Evolutionary conservation across 2,113 vertebrate genomes (phyloP).

Genomic region (Paramisgurnus dabryanus): DNA sequence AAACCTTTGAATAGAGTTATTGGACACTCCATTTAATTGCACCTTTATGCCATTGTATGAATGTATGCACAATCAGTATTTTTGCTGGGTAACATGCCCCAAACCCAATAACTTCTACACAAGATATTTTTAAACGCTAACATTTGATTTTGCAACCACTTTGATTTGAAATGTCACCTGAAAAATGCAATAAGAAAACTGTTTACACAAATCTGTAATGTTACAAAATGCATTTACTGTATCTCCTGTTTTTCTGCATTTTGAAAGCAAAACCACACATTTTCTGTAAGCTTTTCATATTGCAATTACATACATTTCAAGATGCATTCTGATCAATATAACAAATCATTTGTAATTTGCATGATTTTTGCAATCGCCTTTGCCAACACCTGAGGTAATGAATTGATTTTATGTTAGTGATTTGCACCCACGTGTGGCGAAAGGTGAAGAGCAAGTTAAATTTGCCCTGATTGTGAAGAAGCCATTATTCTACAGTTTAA

Average conservation of each 20-base stretch:
- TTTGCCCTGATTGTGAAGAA: constrained; percentile 1
- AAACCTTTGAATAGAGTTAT: constrained; percentile 53
- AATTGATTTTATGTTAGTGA: neutral
- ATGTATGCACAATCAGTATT: neutral
- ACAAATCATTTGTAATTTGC: constrained; percentile 4
- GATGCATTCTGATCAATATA: neutral
- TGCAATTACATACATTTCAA: neutral
- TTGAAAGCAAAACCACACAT: neutral
- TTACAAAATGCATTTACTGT: constrained; percentile 1
- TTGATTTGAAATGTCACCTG: neutral
- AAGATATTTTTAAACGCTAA: neutral
- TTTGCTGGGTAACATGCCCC: neutral
- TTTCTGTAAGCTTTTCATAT: neutral
- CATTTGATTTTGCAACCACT: neutral
- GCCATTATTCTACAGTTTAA: constrained; percentile 22
- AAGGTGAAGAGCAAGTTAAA: neutral
- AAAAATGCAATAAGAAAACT: constrained; percentile 43
- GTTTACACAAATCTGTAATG: constrained; percentile 43
- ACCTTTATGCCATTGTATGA: neutral
- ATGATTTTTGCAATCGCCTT: constrained; percentile 4
- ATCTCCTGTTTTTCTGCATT: neutral
- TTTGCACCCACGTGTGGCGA: neutral
- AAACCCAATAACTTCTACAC: neutral
- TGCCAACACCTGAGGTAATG: neutral
- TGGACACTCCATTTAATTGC: constrained; percentile 51